phyloP scores from a whole-genome alignment of 2,113 vertebrate genomes.

The Zapus hudsonius region DNA sequence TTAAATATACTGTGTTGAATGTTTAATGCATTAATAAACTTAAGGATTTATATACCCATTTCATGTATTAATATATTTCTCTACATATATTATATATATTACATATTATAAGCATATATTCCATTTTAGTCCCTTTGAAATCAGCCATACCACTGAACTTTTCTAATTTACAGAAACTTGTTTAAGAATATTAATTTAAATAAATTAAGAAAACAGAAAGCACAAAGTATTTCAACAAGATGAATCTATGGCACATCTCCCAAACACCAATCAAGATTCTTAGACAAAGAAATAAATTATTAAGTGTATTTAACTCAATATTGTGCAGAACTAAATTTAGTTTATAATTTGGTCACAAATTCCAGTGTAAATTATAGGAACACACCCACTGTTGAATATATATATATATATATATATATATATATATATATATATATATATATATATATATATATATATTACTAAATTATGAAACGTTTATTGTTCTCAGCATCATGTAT shows the following conservation, averaged over 20 bases:
- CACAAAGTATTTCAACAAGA: not conserved
- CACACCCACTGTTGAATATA: not conserved
- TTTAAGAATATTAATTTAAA: not conserved
- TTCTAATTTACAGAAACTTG: constrained; percentile 11
- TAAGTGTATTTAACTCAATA: not conserved
- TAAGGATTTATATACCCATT: not conserved
- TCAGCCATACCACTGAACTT: not conserved
- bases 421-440: constrained; percentile 6
- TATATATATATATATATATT: not conserved
- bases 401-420: constrained; percentile 15
- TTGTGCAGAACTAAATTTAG: not conserved
- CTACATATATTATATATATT: not conserved
- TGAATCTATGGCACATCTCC: not conserved
- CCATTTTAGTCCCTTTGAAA: not conserved
- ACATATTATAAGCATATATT: not conserved
- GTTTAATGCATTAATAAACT: not conserved
- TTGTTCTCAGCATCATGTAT: not conserved
- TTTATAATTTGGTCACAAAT: not conserved
- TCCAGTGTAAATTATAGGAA: not conserved
- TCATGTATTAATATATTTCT: no score
- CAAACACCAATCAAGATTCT: not conserved
- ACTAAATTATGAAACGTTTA: not conserved
- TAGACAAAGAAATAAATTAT: constrained; percentile 22
- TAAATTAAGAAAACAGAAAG: not conserved
- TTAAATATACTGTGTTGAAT: not conserved